Conservation (phyloP, 2,888 invertebrate species). For the Eupithecia subumbrata region DNA sequence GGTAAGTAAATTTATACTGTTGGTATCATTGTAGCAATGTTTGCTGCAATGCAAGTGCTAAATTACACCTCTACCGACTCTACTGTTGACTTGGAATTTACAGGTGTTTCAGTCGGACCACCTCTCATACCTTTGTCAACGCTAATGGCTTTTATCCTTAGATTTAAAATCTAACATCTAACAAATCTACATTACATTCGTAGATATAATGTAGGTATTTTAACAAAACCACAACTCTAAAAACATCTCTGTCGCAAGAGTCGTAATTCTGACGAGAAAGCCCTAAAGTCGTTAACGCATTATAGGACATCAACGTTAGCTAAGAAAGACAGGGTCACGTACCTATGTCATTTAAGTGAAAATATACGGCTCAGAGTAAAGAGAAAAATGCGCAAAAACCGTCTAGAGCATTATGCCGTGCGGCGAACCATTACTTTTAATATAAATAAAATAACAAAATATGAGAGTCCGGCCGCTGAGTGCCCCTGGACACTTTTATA, state of each 20-base stretch:
- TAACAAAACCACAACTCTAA: not conserved
- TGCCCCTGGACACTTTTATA: slow-evolving; percentile 82
- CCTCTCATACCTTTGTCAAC: slow-evolving; percentile 3
- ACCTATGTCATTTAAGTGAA: slow-evolving; percentile 82
- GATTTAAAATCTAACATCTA: not conserved
- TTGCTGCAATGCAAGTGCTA: slow-evolving; percentile 54
- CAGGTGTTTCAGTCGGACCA: slow-evolving; percentile 7
- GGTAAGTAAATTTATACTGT: slow-evolving; percentile 71
- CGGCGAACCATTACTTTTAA: slow-evolving; percentile 82
- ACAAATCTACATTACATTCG: not conserved
- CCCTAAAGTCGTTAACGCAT: slow-evolving; percentile 54
- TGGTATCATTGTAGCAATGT: slow-evolving; percentile 60
- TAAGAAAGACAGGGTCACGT: slow-evolving; percentile 74
- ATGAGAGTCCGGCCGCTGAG: slow-evolving; percentile 83
- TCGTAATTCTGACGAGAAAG: slow-evolving; percentile 39
- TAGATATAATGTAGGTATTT: not conserved
- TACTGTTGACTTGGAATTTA: slow-evolving; percentile 5
- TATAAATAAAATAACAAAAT: slow-evolving; percentile 85
- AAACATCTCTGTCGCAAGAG: slow-evolving; percentile 11
- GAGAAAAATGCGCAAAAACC: slow-evolving; percentile 81
- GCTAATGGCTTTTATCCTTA: not conserved
- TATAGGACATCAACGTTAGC: slow-evolving; percentile 61
- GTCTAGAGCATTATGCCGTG: slow-evolving; percentile 79
- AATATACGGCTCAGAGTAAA: slow-evolving; percentile 80
- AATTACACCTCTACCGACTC: slow-evolving; percentile 22